A percentile compares a stretch with the other conserved stretches of the same genome.
Evolutionary conservation across 2,888 invertebrate genomes (phyloP).

Genomic region (Catocala fraxini): DNA sequence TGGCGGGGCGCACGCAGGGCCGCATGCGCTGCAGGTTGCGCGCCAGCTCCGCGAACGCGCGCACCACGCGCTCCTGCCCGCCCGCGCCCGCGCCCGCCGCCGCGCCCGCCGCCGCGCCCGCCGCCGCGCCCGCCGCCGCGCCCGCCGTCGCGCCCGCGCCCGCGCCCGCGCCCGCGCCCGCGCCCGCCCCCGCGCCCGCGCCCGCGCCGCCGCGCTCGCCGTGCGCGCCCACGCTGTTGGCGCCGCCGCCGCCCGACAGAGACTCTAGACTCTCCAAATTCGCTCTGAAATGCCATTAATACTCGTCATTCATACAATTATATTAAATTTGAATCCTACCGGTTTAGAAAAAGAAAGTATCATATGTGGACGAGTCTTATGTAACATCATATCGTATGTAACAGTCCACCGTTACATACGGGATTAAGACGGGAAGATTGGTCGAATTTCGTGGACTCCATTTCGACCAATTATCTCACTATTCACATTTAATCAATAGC

Average conservation of each 20-base stretch:
- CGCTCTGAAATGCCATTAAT: slow-evolving; percentile 77
- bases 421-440: too few species aligned
- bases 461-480: too few species aligned
- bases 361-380: too few species aligned
- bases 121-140: slow-evolving; percentile 89
- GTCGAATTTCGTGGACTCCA: too few species aligned
- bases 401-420: too few species aligned
- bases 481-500: too few species aligned
- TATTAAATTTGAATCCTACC: too few species aligned
- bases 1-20: slow-evolving; percentile 94
- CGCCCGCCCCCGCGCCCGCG: slow-evolving; percentile 89
- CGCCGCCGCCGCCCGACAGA: slow-evolving; percentile 86
- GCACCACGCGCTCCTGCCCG: slow-evolving; percentile 95
- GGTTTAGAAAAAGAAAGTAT: too few species aligned
- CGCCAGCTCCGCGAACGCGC: slow-evolving; percentile 95
- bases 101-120: slow-evolving; percentile 88
- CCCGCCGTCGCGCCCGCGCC: slow-evolving; percentile 90
- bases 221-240: slow-evolving; percentile 88
- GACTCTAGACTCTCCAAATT: slow-evolving; percentile 92
- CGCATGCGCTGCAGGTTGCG: slow-evolving; percentile 96
- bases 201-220: slow-evolving; percentile 87
- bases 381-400: too few species aligned
- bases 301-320: too few species aligned
- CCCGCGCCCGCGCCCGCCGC: slow-evolving; percentile 71
- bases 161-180: slow-evolving; percentile 89